Evolutionary conservation across 1,140 invertebrate species (phyloP), one percentile per base, ranked within the genome.

Genomic region (Lepidostoma basale): DNA sequence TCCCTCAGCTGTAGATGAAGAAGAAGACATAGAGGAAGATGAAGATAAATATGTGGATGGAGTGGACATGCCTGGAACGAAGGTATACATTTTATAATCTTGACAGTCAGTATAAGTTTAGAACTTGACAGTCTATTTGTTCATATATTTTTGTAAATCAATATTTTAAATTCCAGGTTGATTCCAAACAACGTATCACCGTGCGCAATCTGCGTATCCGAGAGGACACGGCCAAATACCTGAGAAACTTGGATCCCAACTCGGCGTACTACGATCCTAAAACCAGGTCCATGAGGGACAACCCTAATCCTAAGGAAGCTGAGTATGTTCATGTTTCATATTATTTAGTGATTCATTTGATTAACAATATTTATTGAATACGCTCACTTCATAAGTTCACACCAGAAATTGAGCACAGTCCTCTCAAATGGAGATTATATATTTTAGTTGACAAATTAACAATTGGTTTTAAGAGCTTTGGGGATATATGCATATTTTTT

Each of bases 181-280:
- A 99, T 76, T 97, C 94, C 1, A 98, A 99, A 81, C 97, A 99
- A 78, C 88, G 98, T 74, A 99, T 99, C 76, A 99, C 95, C 23
- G 97, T 99, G 0, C 83, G 98, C 76, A 99, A 99, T 86, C 83
- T 99, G 67, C 87, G 98, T 76, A 99, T 99, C 70, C 85, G 98
- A 73, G 98, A 99, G 84, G 98, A 99, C 79, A 99, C 96, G 0
- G 98, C 98, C 0, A 99, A 99, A 83, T 99, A 99, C 84, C 83
- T 99, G 44, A 85, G 97, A 44, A 99, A 99, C 82, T 85, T 99
- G 68, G 96, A 99, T 84, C 90, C 93, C 0, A 97, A 97, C 77
- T 98, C 97, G 0, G 97, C 98, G 0, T 98, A 98, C 80, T 99
- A 99, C 83, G 98, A 99, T 84, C 97, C 97, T 0, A 99, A 99